These are phyloP conservation scores for Aurelia coerulea DNA, from an alignment of 30 jellyfish, hydroid and myxozoan genomes.

Conservation along the genomic window DNA sequence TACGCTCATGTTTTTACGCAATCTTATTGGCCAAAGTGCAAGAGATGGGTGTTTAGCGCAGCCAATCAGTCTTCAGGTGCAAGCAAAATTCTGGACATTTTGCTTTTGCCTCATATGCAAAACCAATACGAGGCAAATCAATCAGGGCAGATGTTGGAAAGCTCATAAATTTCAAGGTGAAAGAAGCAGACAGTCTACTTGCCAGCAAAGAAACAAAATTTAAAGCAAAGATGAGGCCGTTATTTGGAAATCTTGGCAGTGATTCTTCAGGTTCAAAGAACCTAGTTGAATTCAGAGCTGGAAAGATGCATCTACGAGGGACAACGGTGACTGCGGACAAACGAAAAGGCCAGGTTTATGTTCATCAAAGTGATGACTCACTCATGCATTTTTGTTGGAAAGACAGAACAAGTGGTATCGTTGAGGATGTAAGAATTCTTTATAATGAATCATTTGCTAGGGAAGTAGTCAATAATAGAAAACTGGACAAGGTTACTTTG, in stretches of 20 bases:
- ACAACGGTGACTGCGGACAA: constrained; percentile 98
- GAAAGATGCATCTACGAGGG: constrained; percentile 94
- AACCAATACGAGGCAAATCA: no score
- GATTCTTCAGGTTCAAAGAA: constrained; percentile 81
- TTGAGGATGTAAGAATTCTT: constrained; percentile 88
- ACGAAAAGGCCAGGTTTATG: constrained; percentile 88
- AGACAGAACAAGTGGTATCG: constrained; percentile 90
- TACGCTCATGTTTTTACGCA: no score
- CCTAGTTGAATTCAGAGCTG: constrained; percentile 96
- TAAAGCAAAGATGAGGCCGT: constrained; percentile 68
- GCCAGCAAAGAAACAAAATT: no score
- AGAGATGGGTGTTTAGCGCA: no score
- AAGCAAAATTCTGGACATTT: no score
- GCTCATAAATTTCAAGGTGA: no score
- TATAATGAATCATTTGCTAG: not conserved
- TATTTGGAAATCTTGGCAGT: constrained; percentile 88
- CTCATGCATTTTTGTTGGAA: constrained; percentile 99
- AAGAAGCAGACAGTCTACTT: no score
- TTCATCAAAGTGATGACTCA: constrained; percentile 96
- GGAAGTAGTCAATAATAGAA: not conserved
- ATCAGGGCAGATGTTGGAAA: no score
- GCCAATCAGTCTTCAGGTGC: no score
- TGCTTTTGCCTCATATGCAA: no score
- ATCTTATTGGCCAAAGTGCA: no score
- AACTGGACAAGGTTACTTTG: no score